phyloP scores from a whole-genome alignment of 92 coral and sea anemone species.

The Montipora capitata region DNA sequence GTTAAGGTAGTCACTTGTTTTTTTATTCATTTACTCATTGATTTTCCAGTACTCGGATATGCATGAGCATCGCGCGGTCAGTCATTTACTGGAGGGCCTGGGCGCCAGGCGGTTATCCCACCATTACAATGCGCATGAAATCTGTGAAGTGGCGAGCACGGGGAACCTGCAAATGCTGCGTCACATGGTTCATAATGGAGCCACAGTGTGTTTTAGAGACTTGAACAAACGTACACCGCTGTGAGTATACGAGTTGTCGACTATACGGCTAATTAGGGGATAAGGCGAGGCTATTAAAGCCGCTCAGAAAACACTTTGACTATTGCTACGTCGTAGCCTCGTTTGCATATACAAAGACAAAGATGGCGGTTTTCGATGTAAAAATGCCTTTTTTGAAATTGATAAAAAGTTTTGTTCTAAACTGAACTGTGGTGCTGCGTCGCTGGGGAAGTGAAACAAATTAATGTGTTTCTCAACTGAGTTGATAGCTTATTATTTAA shows the following conservation, averaged over 20 bases:
- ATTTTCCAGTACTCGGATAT: constrained; percentile 91
- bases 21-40: background rate
- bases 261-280: too few species aligned
- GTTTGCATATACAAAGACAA: too few species aligned
- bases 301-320: too few species aligned
- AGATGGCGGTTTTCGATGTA: too few species aligned
- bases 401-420: too few species aligned
- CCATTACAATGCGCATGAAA: constrained; percentile 94
- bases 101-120: constrained; percentile 91
- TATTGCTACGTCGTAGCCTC: too few species aligned
- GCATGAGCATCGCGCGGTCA: constrained; percentile 98
- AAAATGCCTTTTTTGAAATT: too few species aligned
- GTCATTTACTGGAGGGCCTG: constrained; percentile 91
- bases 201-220: constrained; percentile 91
- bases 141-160: constrained; percentile 93
- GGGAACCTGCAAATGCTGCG: constrained; percentile 96
- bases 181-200: constrained; percentile 99
- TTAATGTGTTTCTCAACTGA: too few species aligned
- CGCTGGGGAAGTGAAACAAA: too few species aligned
- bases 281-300: too few species aligned
- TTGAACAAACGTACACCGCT: constrained; percentile 91
- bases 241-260: constrained; percentile 64
- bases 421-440: too few species aligned
- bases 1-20: background rate
- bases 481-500: too few species aligned